Evolutionary conservation across 2,113 vertebrate genomes (phyloP).

Genomic region (Etheostoma cragini): DNA sequence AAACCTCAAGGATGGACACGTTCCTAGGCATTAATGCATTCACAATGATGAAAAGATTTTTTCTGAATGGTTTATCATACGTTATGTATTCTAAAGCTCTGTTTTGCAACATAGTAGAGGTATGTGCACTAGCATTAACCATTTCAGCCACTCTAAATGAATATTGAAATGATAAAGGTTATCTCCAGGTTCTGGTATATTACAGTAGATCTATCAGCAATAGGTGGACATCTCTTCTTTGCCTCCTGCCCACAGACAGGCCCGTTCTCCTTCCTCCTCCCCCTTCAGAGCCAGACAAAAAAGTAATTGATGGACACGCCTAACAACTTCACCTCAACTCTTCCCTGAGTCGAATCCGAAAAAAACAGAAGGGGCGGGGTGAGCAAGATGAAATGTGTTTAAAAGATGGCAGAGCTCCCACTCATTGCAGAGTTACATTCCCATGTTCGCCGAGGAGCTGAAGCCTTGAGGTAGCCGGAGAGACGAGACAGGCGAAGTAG

Average conservation of each 20-base stretch:
- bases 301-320: conserved; percentile 58
- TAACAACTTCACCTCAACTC: conserved; percentile 54
- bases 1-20: background rate
- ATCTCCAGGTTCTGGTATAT: conserved; percentile 3
- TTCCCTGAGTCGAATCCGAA: conserved; percentile 44
- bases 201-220: conserved; percentile 33
- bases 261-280: conserved; percentile 10
- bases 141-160: background rate
- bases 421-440: conserved; percentile 64
- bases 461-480: conserved; percentile 49
- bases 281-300: conserved; percentile 26
- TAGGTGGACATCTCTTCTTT: conserved; percentile 47
- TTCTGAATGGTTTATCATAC: background rate
- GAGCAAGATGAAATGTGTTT: conserved; percentile 71
- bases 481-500: conserved; percentile 56
- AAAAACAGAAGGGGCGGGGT: conserved; percentile 45
- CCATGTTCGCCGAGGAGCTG: conserved; percentile 67
- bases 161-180: background rate
- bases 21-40: background rate
- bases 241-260: conserved; percentile 9
- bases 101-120: background rate
- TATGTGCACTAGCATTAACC: background rate
- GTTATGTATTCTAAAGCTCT: background rate
- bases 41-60: background rate
- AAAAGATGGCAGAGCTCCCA: conserved; percentile 74